These are phyloP conservation scores for Morpho deidamia DNA, from an alignment of 2,888 invertebrate genomes.

Conservation along the genomic window DNA sequence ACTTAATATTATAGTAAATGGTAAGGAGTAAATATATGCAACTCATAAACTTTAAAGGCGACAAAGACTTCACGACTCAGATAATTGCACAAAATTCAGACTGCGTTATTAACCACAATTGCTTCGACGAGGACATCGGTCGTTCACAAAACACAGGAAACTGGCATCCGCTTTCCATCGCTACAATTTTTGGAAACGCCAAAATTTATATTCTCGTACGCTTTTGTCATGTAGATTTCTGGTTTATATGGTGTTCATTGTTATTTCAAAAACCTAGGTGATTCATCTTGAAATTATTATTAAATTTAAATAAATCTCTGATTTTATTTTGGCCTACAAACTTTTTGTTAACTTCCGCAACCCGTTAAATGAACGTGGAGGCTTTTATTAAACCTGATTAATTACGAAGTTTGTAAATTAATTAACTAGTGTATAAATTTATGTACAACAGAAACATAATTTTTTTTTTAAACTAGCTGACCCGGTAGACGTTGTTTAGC, in stretches of 20 bases:
- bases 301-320: background rate
- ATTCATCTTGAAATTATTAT: constrained; percentile 14
- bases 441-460: too few relatives aligned
- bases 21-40: background rate
- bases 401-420: too few relatives aligned
- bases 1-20: too few relatives aligned
- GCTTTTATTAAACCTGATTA: too few relatives aligned
- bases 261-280: constrained; percentile 14
- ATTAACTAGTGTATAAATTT: too few relatives aligned
- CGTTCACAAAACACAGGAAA: constrained; percentile 63
- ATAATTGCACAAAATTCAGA: constrained; percentile 62
- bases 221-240: constrained; percentile 67
- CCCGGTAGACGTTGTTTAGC: too few relatives aligned
- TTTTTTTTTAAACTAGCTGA: too few relatives aligned
- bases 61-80: constrained; percentile 50
- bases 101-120: constrained; percentile 53
- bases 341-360: too few relatives aligned
- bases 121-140: constrained; percentile 67
- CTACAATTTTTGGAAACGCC: constrained; percentile 70
- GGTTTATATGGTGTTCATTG: constrained; percentile 19
- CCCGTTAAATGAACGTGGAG: too few relatives aligned
- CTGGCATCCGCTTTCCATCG: constrained; percentile 63
- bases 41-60: background rate
- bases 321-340: too few relatives aligned
- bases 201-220: constrained; percentile 58